Evolutionary conservation across 2,797 vertebrate species (phyloP).

Genomic region (Emydoidea blandingii): DNA sequence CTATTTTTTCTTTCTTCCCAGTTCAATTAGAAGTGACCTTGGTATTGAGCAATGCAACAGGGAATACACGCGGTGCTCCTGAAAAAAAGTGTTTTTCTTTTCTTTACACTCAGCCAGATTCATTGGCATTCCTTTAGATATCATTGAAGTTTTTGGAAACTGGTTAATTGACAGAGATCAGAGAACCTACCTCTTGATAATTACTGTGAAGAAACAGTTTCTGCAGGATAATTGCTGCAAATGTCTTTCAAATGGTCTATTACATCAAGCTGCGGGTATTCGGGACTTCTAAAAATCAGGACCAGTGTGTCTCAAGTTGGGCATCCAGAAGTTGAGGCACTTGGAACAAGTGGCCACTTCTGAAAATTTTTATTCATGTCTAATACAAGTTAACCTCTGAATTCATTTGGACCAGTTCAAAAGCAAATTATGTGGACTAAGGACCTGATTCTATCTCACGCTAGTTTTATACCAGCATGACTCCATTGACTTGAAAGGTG

Average conservation of each 20-base stretch:
- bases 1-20: background rate
- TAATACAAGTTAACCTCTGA: background rate
- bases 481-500: background rate
- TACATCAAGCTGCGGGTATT: background rate
- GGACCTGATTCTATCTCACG: background rate
- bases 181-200: background rate
- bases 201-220: background rate
- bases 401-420: background rate
- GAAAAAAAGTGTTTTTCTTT: background rate
- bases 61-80: background rate
- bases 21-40: background rate
- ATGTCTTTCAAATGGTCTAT: background rate
- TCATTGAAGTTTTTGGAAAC: background rate
- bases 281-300: background rate
- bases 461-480: background rate
- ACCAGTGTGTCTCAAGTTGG: background rate
- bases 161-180: background rate
- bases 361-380: background rate
- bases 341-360: background rate
- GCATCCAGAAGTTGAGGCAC: background rate
- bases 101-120: background rate
- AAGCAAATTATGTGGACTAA: background rate
- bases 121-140: background rate
- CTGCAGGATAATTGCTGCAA: background rate
- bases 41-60: background rate